These are phyloP conservation scores for Bergia puertoricense DNA, from an alignment of 92 coral and sea anemone species.

Conservation along the genomic window DNA sequence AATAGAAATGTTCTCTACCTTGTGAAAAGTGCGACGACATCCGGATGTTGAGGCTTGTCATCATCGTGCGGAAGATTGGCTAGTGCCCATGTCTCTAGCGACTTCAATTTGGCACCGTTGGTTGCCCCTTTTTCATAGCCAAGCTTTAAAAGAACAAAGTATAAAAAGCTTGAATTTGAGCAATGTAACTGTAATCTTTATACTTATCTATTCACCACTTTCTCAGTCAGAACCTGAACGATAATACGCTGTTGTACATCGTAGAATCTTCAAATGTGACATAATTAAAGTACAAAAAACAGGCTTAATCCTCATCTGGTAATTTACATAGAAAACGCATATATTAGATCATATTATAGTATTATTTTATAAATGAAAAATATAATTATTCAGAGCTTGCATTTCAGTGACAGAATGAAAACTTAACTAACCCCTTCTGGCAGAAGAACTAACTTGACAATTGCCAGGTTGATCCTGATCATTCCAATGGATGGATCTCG, in stretches of 20 bases:
- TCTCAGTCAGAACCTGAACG: too few relatives aligned
- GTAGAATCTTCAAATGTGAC: too few relatives aligned
- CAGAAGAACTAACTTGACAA: slow-evolving; percentile 26
- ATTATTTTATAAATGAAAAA: too few relatives aligned
- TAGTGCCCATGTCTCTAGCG: slow-evolving; percentile 38
- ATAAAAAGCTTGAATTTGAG: neutral
- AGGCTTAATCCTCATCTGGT: too few relatives aligned
- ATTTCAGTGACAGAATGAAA: neutral
- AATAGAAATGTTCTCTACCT: neutral
- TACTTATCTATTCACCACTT: too few relatives aligned
- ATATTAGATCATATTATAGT: too few relatives aligned
- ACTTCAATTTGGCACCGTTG: slow-evolving; percentile 27
- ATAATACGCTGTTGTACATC: too few relatives aligned
- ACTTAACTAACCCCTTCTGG: neutral
- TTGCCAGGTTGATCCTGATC: slow-evolving; percentile 20
- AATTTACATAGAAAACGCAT: too few relatives aligned
- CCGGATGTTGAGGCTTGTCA: slow-evolving; percentile 50
- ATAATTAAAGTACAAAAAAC: too few relatives aligned
- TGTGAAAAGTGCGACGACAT: slow-evolving; percentile 51
- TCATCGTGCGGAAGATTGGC: slow-evolving; percentile 39
- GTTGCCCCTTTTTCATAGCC: slow-evolving; percentile 32
- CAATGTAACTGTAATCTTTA: too few relatives aligned
- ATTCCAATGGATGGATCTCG: slow-evolving; percentile 29
- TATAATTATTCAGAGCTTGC: too few relatives aligned
- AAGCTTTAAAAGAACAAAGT: slow-evolving; percentile 16